phyloP scores from a whole-genome alignment of 2,113 vertebrate genomes.

The Loxodonta africana region DNA sequence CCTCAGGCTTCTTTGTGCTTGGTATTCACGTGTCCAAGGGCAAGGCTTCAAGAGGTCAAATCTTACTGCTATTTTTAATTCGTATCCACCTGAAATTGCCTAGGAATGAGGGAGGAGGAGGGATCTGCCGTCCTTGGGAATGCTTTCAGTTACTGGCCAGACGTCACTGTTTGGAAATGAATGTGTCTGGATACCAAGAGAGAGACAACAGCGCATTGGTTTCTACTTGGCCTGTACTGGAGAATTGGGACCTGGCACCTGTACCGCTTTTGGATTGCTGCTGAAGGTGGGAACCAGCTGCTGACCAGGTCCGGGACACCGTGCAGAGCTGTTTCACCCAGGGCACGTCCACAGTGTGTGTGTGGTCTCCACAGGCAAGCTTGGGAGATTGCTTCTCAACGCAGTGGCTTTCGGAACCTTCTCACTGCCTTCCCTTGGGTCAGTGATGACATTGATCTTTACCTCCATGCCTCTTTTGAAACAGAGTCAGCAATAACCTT shows the following conservation, averaged over 20 bases:
- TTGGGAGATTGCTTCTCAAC: neutral
- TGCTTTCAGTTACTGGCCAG: neutral
- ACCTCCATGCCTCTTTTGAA: neutral
- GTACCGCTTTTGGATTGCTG: neutral
- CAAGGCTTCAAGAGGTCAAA: neutral
- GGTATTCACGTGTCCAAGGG: neutral
- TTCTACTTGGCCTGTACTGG: rapidly evolving
- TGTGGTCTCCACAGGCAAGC: neutral
- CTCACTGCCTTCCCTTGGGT: neutral
- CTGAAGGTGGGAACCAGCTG: rapidly evolving
- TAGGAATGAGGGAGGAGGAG: neutral
- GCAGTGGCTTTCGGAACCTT: neutral
- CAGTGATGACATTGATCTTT: neutral
- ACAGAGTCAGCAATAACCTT: too few relatives aligned
- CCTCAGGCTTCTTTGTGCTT: rapidly evolving
- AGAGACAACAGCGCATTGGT: too few relatives aligned
- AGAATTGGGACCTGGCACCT: neutral
- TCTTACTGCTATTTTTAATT: neutral
- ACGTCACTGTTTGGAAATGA: neutral
- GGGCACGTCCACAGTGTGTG: rapidly evolving
- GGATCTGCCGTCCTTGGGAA: neutral
- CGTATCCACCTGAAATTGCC: neutral
- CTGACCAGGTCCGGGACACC: neutral
- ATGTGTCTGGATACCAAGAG: neutral
- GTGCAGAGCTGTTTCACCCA: neutral